These are phyloP conservation scores for Quadroppia sp. DNA, from an alignment of 2,888 invertebrate genomes.

Conservation along the genomic window DNA sequence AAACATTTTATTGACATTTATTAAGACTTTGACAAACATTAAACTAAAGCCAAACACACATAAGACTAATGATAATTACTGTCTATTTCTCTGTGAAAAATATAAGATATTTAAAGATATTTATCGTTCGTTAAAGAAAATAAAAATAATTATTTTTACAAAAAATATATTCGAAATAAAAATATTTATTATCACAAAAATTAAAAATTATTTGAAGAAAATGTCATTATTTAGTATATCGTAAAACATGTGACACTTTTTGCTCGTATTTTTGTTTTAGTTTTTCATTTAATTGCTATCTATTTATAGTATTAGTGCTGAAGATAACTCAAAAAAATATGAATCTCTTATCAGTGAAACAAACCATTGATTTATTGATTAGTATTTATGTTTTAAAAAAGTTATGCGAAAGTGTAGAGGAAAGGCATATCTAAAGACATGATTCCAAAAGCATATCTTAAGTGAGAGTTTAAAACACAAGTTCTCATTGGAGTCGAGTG, in stretches of 20 bases:
- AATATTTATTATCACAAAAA: background rate
- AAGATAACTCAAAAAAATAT: background rate
- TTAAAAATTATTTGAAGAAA: background rate
- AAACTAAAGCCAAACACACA: background rate
- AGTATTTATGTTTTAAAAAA: background rate
- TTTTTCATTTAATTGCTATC: background rate
- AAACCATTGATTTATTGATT: background rate
- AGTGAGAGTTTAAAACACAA: background rate
- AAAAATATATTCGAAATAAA: background rate
- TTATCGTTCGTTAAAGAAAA: background rate
- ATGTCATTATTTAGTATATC: background rate
- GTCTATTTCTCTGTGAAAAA: background rate
- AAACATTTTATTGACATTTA: conserved; percentile 19
- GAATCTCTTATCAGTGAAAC: background rate
- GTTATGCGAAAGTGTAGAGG: background rate
- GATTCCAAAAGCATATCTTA: background rate
- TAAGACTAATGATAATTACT: background rate
- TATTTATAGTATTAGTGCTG: background rate
- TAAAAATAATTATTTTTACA: background rate
- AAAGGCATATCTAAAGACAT: background rate
- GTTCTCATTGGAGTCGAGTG: too few relatives aligned
- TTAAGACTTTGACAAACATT: background rate
- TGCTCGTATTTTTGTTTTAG: background rate
- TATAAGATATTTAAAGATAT: background rate
- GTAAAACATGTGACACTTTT: background rate